Base-by-base conservation (phyloP, 2,888 invertebrate genomes). In the Cerastis leucographa region DNA sequence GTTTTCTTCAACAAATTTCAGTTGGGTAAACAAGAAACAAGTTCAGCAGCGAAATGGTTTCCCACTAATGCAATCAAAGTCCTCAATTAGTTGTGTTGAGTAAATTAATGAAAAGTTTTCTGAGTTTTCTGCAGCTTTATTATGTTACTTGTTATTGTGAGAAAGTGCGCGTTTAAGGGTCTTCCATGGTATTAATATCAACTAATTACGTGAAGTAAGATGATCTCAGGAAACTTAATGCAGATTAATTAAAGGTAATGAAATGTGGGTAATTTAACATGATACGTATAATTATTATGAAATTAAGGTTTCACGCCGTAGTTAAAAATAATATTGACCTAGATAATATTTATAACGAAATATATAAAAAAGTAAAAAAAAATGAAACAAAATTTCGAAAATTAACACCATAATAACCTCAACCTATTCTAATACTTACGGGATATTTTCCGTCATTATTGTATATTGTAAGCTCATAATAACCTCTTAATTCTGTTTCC, bases 1-100 rank as follows among this genome's bases (percentile, higher is more conserved):
- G 93, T 91, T 94, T 95, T 94, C 94, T 95, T 94, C 90, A 88
- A 92, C 91, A 94, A 92, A 93, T 93, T 91, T 92, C 92, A 87
- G 92, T 92, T 91, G 90, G 90, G 91, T 93, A 93, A 95, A 94
- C 81, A 85, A 85, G 84, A 80, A 77, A 62, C 77, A 84, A 85
- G 56, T 78, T 76, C 62, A 73, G 59, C 74, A 76, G 73, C 40
- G 80, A 86, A 84, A 80, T 74, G 80, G 80, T 86, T 84, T 80
- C 69, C 64, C 74, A 62, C 69, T 84, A 86, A 85, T 75, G 64
- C 68, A 85, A 75, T 84, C 70, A 80, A 83, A 86, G 61, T 74
- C 67, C 61, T 80, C 80, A 86, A 86, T 85, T 86, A 80, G 72
- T 72, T 67, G 59, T 74, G 81, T 86, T 70, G 69, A 67, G 71